These are phyloP conservation scores for Netelia fuscicornis DNA, from an alignment of 2,888 invertebrate species.

Conservation along the genomic window DNA sequence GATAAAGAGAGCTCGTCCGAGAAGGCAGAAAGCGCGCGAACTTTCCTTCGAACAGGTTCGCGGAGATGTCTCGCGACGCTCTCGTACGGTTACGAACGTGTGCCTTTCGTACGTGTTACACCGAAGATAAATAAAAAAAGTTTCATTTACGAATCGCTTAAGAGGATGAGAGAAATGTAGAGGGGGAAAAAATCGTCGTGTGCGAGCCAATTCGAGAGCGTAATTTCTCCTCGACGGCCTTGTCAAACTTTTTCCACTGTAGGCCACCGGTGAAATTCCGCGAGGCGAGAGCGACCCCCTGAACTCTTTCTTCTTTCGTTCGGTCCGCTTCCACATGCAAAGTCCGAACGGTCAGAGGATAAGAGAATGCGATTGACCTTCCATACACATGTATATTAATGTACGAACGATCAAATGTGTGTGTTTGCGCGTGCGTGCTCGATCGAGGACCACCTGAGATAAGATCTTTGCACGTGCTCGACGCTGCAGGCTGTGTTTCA, in stretches of 20 bases:
- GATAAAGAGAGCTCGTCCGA: constrained; percentile 24
- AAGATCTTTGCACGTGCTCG: constrained; percentile 47
- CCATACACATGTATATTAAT: not conserved
- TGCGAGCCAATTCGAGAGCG: constrained; percentile 41
- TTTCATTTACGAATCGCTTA: constrained; percentile 41
- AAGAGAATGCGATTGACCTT: constrained; percentile 49
- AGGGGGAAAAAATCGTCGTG: constrained; percentile 33
- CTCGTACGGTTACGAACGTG: constrained; percentile 48
- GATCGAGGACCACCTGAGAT: constrained; percentile 39
- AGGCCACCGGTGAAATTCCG: constrained; percentile 75
- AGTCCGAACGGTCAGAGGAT: constrained; percentile 19
- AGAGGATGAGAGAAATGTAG: constrained; percentile 33
- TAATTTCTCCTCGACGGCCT: constrained; percentile 77
- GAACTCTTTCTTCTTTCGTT: constrained; percentile 75
- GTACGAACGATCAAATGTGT: not conserved
- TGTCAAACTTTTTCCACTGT: constrained; percentile 73
- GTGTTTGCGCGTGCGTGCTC: constrained; percentile 53
- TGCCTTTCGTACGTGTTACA: constrained; percentile 23
- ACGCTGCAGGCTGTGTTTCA: constrained; percentile 20
- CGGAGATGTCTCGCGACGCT: not conserved
- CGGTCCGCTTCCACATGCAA: constrained; percentile 6
- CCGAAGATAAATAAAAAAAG: constrained; percentile 14
- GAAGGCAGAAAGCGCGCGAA: constrained; percentile 41
- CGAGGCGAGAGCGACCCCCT: constrained; percentile 73
- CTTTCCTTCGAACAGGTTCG: constrained; percentile 59